Conservation (phyloP, 2,113 vertebrate species). For the Ochotona princeps region DNA sequence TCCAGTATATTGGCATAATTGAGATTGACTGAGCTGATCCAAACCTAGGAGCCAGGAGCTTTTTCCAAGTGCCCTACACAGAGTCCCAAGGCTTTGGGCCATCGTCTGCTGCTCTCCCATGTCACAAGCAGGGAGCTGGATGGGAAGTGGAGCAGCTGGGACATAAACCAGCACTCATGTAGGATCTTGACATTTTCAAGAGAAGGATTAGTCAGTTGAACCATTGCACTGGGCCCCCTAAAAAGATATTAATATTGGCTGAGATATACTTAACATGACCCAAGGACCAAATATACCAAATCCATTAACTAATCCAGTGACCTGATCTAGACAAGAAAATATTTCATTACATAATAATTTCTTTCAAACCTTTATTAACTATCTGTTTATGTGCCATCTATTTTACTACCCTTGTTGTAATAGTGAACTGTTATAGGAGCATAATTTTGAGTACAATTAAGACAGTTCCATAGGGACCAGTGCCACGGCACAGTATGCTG, state of each 20-base stretch:
- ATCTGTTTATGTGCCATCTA: neutral
- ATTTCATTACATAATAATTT: neutral
- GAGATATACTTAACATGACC: neutral
- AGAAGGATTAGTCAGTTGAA: no score
- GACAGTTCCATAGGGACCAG: neutral
- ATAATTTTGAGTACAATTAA: conserved; percentile 25
- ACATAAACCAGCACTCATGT: no score
- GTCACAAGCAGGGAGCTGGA: no score
- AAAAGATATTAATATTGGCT: neutral
- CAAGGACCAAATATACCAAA: neutral
- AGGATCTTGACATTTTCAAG: no score
- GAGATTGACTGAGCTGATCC: neutral
- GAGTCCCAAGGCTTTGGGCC: no score
- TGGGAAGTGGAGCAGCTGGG: no score
- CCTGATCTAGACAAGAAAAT: neutral
- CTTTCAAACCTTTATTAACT: neutral
- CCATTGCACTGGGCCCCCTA: no score
- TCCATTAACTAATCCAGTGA: neutral
- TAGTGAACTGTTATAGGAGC: neutral
- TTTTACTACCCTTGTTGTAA: neutral
- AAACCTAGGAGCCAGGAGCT: no score
- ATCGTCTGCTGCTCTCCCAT: no score
- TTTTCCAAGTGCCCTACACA: no score
- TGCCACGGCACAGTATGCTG: no score
- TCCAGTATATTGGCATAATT: no score